A percentile compares a stretch with the other conserved stretches of the same genome.
Evolutionary conservation across 2,888 invertebrate species (phyloP).

Genomic region (Busseola fusca): DNA sequence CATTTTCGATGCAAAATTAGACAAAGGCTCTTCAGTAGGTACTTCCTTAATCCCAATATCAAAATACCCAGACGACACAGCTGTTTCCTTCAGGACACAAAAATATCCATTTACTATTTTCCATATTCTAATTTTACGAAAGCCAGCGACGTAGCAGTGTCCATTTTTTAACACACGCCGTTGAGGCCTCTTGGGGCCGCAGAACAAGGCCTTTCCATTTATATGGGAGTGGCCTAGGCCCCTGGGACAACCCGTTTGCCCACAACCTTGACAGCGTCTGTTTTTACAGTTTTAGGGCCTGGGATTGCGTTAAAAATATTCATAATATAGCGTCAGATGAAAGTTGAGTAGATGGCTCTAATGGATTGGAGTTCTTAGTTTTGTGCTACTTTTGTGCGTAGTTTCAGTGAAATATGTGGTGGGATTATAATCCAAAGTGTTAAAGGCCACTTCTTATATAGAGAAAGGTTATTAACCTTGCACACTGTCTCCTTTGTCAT

Average conservation of each 20-base stretch:
- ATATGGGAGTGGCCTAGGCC: slow-evolving; percentile 53
- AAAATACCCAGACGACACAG: neutral
- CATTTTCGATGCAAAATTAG: neutral
- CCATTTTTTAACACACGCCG: slow-evolving; percentile 59
- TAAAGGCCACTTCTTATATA: neutral
- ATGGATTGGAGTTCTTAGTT: slow-evolving; percentile 48
- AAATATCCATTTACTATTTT: slow-evolving; percentile 34
- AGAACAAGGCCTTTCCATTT: slow-evolving; percentile 66
- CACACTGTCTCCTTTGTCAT: no score
- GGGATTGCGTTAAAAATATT: slow-evolving; percentile 55
- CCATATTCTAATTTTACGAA: slow-evolving; percentile 56
- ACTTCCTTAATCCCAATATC: neutral
- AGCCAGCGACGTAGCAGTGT: slow-evolving; percentile 45
- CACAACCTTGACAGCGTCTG: slow-evolving; percentile 50
- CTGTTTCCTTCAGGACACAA: slow-evolving; percentile 8
- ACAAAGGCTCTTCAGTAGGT: neutral
- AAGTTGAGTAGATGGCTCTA: slow-evolving; percentile 31
- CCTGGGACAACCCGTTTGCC: slow-evolving; percentile 52
- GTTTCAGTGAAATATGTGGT: slow-evolving; percentile 7
- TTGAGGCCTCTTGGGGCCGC: slow-evolving; percentile 35
- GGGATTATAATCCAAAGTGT: neutral
- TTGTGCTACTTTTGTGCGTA: slow-evolving; percentile 12
- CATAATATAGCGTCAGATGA: slow-evolving; percentile 42
- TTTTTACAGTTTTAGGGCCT: slow-evolving; percentile 41
- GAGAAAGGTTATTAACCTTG: no score